Base-by-base conservation (phyloP, 2,797 vertebrate species). In the Sylvia borin region DNA sequence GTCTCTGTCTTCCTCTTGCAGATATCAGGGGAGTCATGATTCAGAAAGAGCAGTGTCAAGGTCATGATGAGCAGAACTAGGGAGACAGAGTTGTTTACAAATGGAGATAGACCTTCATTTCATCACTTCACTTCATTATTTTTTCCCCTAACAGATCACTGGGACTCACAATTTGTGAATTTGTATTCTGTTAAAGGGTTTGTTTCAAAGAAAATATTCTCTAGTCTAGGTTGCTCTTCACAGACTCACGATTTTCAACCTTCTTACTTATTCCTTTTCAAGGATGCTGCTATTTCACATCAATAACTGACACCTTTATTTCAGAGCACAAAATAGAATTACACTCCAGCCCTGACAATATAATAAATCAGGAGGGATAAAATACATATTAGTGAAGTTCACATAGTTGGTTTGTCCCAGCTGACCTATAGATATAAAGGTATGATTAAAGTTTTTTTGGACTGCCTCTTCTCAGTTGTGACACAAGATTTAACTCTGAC, bases 401-500 rank as follows among this genome's bases (percentile, higher is more conserved):
- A 97, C 95, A 89, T 88, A 93, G 90, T 84, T 94, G 95, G 86
- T 97, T 94, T 96, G 83, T 97, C 91, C 95, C 66, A 92, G 85
- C 78, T 97, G 96, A 97, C 95, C 95, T 92, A 73, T 97, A 98
- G 96, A 98, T 98, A 97, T 97, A 97, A 97, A 97, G 95, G 95
- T 97, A 97, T 92, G 94, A 98, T 98, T 98, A 97, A 97, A 97
- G 96, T 96, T 96, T 91, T 96, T 75, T 97, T 97, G 97, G 94
- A 94, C 84, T 97, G 92, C 96, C 92, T 93, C 97, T 96, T 98
- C 96, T 96, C 84, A 96, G 95, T 97, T 96, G 88, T 96, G 97
- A 66, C 94, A 96, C 93, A 94, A 97, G 95, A 96, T 97, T 97
- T 98, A 97, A 96, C 92, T 98, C 84, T 73, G 68, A 91, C 87